Base-by-base conservation (phyloP, 2,888 invertebrate species). In the Cantharis flavilabris region DNA sequence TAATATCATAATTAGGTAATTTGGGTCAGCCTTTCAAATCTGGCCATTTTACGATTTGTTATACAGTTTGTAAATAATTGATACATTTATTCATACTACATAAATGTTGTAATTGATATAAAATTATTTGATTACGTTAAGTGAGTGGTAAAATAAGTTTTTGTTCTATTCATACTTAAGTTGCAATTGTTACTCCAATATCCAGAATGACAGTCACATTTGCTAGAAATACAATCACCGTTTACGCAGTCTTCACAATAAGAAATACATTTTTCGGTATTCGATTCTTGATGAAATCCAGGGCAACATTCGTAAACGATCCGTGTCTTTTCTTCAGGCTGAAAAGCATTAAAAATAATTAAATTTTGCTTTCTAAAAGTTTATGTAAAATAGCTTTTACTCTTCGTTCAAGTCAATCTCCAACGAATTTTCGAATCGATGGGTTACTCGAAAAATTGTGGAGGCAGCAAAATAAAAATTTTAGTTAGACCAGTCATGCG, bases 231-330 rank as follows among this genome's bases (percentile, higher is more conserved):
- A 83, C 94, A 94, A 14, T 89, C 88, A 10, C 93, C 92, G 81
- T 92, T 90, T 75, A 85, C 79, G 81, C 91, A 91, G 11, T 86
- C 85, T 72, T 88, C 87, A 76, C 89, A 88, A 72, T 84, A 80
- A 16, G 89, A 87, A 23, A 87, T 80, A 82, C 91, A 91, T 62
- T 81, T 85, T 62, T 84, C 81, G 77, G 83, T 83, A 69, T 83
- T 83, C 49, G 86, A 83, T 73, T 90, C 91, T 86, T 92, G 91
- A 77, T 90, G 90, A 86, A 93, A 96, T 33, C 95, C 96, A 75
- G 93, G 91, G 84, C 96, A 96, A 88, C 96, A 96, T 64, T 92
- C 92, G 26, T 93, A 91, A 23, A 95, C 91, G 30, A 91, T 91
- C 71, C 92, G 92, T 9, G 90, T 92, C 81, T 92, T 91, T 83